phyloP scores from a whole-genome alignment of 23 tunicate genomes.

The Trididemnum nubilum region DNA sequence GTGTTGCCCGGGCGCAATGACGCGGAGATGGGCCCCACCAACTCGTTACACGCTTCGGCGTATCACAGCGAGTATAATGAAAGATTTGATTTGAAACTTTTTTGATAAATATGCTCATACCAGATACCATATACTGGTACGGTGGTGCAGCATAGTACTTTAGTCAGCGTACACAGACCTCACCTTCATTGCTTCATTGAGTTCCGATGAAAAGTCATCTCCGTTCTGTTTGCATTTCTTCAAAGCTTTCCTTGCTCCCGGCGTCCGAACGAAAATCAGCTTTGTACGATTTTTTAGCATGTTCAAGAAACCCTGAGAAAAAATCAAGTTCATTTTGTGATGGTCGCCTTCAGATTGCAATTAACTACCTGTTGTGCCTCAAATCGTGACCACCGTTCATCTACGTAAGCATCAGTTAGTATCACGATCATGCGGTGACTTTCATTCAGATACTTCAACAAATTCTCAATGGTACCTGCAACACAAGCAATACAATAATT shows the following conservation, averaged over 20 bases:
- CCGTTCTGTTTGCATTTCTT: neutral
- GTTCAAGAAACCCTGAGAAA: slow-evolving; percentile 34
- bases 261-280: slow-evolving; percentile 28
- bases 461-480: slow-evolving; percentile 49
- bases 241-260: slow-evolving; percentile 32
- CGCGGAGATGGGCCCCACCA: too few species aligned
- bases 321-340: too few species aligned
- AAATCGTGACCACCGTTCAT: slow-evolving; percentile 62
- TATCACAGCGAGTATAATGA: too few species aligned
- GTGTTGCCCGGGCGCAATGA: too few species aligned
- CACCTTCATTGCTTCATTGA: slow-evolving; percentile 27
- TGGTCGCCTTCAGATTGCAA: neutral
- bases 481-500: neutral
- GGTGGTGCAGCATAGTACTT: too few species aligned
- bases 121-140: too few species aligned
- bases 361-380: slow-evolving; percentile 62
- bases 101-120: too few species aligned
- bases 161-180: too few species aligned
- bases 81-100: too few species aligned
- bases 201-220: slow-evolving; percentile 28
- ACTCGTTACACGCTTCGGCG: too few species aligned
- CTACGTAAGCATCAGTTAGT: slow-evolving; percentile 59
- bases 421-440: slow-evolving; percentile 82
- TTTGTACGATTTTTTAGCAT: slow-evolving; percentile 46
- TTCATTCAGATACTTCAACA: slow-evolving; percentile 48